phyloP scores from a whole-genome alignment of 2,113 vertebrate genomes.

The Mungos mungo region DNA sequence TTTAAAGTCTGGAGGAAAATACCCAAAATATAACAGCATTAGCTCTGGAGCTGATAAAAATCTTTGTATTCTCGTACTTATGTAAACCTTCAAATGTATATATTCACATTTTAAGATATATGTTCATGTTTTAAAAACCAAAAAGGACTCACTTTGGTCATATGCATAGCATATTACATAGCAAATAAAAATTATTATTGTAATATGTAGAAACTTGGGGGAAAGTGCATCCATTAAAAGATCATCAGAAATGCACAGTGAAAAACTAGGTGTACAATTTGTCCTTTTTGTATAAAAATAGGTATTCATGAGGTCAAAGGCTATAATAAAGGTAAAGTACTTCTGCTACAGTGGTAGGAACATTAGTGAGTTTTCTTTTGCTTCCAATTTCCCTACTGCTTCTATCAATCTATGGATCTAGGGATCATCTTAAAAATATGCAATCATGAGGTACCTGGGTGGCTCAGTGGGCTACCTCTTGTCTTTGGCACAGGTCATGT shows the following conservation, averaged over 20 bases:
- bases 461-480: too few species aligned
- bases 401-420: neutral
- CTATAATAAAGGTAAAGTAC: neutral
- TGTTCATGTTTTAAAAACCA: neutral
- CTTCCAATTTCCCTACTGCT: neutral
- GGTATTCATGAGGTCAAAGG: neutral
- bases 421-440: neutral
- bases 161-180: neutral
- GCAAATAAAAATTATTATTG: slow-evolving; percentile 18
- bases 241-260: neutral
- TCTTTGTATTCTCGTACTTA: neutral
- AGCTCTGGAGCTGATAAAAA: neutral
- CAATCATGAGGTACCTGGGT: neutral
- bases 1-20: slow-evolving; percentile 41
- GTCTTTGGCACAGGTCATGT: too few species aligned
- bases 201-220: neutral
- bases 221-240: neutral
- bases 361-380: neutral
- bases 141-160: neutral
- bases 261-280: neutral
- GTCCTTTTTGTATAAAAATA: neutral
- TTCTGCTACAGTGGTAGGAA: neutral
- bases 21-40: neutral
- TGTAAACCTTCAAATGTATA: neutral
- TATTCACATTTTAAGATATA: too few species aligned